Evolutionary conservation across 2,888 invertebrate species (phyloP), one percentile per base, ranked within the genome.

Genomic region (Metacarcinus magister): DNA sequence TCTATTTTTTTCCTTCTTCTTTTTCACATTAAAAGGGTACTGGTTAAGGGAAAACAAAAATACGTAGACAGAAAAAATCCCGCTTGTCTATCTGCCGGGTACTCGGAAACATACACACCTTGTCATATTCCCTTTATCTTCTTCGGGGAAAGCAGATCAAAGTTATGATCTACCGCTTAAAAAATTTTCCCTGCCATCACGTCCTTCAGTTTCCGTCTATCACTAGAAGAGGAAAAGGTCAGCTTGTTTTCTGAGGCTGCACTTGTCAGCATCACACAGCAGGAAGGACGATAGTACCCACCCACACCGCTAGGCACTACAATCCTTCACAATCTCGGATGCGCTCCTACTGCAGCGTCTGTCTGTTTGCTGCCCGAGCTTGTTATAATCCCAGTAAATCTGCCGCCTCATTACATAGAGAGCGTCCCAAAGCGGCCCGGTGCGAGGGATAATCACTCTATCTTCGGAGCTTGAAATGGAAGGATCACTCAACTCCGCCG

Each of bases 401-500:
- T 67, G 67, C 67, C 67, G 67, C 67, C 67, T 67, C 67, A 67
- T 67, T n/a, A 67, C n/a, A 67, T 23, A n/a, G n/a, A 67, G 23
- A 67, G 67, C 67, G n/a, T 67, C 67, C 67, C 67, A 3, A 23
- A 67, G n/a, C 19, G 23, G 67, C 19, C n/a, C n/a, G 23, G 67
- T 67, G 67, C 67, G 67, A 67, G n/a, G n/a, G 67, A 67, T 67
- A 67, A 67, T 67, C 67, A n/a, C 67, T n/a, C n/a, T n/a, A n/a
- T 67, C 67, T 67, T n/a, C 67, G n/a, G 67, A 67, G 7, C 67
- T n/a, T 67, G 67, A 67, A 67, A 67, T 67, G 67, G 67, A 67
- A n/a, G 67, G n/a, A 67, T 67, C 67, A 67, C n/a, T 67, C 67
- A 19, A 5, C 4, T 67, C 67, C 23, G n/a, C 67, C n/a, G 23